phyloP scores from a whole-genome alignment of 2,113 vertebrate genomes.

The Dolichotis patagonum region DNA sequence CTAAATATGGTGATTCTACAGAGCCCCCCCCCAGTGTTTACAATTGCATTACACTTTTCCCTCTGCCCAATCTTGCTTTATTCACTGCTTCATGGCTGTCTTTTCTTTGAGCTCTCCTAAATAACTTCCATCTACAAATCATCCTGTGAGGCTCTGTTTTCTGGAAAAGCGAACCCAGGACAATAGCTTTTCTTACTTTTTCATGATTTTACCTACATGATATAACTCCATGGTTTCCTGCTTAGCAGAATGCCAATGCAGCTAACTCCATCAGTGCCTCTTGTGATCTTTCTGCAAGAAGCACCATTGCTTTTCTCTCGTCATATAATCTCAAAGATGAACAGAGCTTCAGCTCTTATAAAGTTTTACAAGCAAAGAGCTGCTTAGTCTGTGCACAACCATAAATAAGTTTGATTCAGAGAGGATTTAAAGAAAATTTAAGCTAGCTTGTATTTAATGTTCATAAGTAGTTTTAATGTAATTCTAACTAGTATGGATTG shows the following conservation, averaged over 20 bases:
- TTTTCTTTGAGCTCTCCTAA: not conserved
- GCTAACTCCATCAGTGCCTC: not conserved
- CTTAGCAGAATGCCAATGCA: not conserved
- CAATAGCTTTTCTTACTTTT: not conserved
- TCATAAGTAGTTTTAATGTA: not conserved
- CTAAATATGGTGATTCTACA: not conserved
- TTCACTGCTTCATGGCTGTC: not conserved
- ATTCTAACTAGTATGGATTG: not conserved
- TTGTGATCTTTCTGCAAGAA: not conserved
- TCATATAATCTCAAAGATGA: not conserved
- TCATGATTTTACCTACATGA: not conserved
- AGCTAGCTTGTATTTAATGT: not conserved
- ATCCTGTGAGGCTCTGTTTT: not conserved
- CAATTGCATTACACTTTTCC: too few relatives aligned
- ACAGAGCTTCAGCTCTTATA: not conserved
- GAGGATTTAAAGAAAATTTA: not conserved
- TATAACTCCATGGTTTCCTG: not conserved
- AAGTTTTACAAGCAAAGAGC: conserved; percentile 17
- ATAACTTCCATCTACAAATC: not conserved
- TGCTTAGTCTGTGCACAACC: not conserved
- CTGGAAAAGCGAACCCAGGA: not conserved
- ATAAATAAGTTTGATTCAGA: not conserved
- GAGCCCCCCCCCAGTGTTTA: not conserved
- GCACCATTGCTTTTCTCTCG: not conserved
- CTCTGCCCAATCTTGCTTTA: not conserved